Evolutionary conservation across 2,113 vertebrate genomes (phyloP).

Genomic region (Anser cygnoides): DNA sequence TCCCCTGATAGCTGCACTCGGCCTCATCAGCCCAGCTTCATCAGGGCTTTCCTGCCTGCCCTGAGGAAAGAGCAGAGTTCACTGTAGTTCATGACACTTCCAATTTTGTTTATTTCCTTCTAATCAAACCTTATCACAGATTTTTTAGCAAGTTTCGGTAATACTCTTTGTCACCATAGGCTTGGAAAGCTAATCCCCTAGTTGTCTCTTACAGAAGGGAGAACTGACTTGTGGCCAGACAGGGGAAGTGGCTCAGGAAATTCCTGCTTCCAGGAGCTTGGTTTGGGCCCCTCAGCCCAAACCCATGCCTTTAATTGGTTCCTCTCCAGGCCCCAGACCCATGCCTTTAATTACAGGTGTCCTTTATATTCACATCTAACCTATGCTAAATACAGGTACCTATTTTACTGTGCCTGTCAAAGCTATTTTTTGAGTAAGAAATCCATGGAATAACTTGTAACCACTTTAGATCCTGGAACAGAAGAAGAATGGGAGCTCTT

Average conservation of each 20-base stretch:
- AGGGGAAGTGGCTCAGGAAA: neutral
- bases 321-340: neutral
- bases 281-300: neutral
- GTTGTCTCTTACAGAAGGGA: neutral
- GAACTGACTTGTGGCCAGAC: neutral
- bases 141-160: neutral
- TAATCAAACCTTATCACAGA: neutral
- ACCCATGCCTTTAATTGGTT: neutral
- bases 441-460: neutral
- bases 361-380: neutral
- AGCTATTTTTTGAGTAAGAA: neutral
- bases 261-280: neutral
- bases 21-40: neutral
- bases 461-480: neutral
- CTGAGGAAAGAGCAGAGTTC: slow-evolving; percentile 19
- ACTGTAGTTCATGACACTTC: neutral
- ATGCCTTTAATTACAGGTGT: neutral
- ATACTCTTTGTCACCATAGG: neutral
- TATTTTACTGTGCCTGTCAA: neutral
- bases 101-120: neutral
- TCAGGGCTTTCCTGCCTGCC: neutral
- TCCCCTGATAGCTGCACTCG: neutral
- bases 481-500: neutral
- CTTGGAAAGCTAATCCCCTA: neutral
- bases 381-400: neutral